Evolutionary conservation across 2,797 vertebrate genomes (phyloP), one percentile per base, ranked within the genome.

Genomic region (Margarornis squamiger): DNA sequence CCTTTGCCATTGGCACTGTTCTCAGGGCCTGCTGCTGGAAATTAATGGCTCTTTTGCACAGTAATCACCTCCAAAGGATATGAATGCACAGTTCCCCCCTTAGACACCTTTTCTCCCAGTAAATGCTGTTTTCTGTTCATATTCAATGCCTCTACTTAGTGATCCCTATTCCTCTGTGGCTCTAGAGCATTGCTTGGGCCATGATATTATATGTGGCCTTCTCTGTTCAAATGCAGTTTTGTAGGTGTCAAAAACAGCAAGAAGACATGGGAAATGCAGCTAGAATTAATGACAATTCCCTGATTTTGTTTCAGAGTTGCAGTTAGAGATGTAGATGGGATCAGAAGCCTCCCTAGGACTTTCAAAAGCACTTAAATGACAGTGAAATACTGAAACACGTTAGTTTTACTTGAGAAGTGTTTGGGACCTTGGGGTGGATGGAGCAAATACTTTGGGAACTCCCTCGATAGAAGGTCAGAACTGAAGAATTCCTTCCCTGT

Each of bases 101-200:
- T 8, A 32, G 30, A 54, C 26, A 62, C 10, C 2, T 76, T 84
- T 26, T 22, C 1, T 6, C 9, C 5, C 1, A 1, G 10, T 5
- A 80, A 74, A 86, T 49, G 14, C 5, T 3, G 27, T 57, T 76
- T 75, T 61, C 19, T 57, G 6, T 29, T 67, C 6, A 30, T 10
- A 38, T 67, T 43, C 14, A 39, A 3, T 30, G 32, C 13, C 12
- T 91, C 6, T 71, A 8, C 4, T n/a, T 30, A 62, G 4, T 18
- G 12, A 52, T 57, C 12, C 10, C 21, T 76, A 32, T 32, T 72
- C 3, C 5, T 57, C 46, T 57, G 19, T 39, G n/a, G 26, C 2
- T 57, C 45, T 30, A 52, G 49, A 36, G 16, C 0, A 1, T 21
- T 52, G 6, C 6, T 51, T 30, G 7, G 23, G 68, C 16, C 32